Evolutionary conservation across 92 coral and sea anemone genomes (phyloP).

Genomic region (Porites cylindrica): DNA sequence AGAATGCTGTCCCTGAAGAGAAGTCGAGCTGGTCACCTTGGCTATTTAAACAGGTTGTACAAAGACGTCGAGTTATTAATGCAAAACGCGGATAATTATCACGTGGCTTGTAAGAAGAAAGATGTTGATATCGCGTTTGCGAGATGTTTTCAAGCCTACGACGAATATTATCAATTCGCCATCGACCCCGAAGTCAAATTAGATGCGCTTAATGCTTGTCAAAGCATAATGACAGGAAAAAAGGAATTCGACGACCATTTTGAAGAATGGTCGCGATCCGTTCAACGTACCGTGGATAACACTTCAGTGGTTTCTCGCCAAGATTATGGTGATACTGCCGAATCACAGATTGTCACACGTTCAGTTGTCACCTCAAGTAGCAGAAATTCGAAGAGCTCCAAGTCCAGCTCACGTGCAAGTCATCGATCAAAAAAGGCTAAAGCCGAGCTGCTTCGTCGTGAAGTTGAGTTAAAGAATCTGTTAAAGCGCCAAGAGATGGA

Average conservation of each 20-base stretch:
- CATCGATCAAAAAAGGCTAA: constrained; percentile 19
- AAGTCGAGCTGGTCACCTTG: neutral
- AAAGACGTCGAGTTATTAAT: neutral
- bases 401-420: constrained; percentile 9
- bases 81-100: neutral
- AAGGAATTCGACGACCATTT: neutral
- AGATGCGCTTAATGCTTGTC: neutral
- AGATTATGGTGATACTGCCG: neutral
- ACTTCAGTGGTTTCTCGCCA: neutral
- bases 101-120: neutral
- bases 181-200: no score
- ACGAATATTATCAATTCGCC: no score
- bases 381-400: neutral
- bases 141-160: constrained; percentile 1
- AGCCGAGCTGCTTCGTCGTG: constrained; percentile 3
- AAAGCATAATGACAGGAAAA: neutral
- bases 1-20: neutral
- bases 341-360: neutral
- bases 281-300: constrained; percentile 1
- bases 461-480: constrained; percentile 18
- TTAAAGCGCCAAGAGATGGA: constrained; percentile 18
- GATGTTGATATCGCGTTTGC: neutral
- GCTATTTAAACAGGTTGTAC: neutral
- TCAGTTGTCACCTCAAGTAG: neutral
- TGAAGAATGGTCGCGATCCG: neutral